A percentile compares a stretch with the other conserved stretches of the same genome.
Conservation (phyloP, 1,140 invertebrate genomes). For the Drosophila tristis region DNA sequence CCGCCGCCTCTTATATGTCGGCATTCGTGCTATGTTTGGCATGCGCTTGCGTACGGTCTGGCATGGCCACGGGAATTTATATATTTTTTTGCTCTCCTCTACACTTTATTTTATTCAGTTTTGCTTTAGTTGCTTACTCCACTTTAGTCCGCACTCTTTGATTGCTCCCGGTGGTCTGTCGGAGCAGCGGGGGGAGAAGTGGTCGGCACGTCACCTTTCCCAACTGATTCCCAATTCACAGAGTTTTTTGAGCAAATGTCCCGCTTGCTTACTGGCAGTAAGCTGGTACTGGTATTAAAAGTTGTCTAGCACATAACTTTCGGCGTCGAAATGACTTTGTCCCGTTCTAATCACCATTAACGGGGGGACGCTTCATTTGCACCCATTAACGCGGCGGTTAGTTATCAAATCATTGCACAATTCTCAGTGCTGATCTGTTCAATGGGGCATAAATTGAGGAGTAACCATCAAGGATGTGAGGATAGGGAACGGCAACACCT, state of each 20-base stretch:
- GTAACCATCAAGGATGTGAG: constrained; percentile 24
- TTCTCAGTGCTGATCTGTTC: constrained; percentile 53
- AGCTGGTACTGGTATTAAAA: no score
- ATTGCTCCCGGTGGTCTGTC: constrained; percentile 4
- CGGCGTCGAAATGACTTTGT: no score
- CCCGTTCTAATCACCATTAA: constrained; percentile 23
- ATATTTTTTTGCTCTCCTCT: constrained; percentile 23
- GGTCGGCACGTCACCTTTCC: constrained; percentile 5
- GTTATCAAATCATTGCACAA: constrained; percentile 27
- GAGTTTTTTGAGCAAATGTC: background rate
- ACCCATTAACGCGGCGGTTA: constrained; percentile 63
- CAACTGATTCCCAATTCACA: constrained; percentile 11
- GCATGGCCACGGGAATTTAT: constrained; percentile 69
- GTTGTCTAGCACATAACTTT: background rate
- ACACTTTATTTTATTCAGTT: background rate
- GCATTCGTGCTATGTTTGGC: constrained; percentile 68
- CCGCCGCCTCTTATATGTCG: constrained; percentile 22
- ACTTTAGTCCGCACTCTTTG: constrained; percentile 6
- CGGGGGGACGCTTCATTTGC: constrained; percentile 29
- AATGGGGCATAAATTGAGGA: constrained; percentile 68
- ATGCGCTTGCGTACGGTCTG: constrained; percentile 70
- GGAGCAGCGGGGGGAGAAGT: background rate
- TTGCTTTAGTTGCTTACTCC: constrained; percentile 22
- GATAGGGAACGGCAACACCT: constrained; percentile 36
- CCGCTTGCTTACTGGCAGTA: no score